A percentile compares a stretch with the other conserved stretches of the same genome.
phyloP scores from a whole-genome alignment of 2,113 vertebrate genomes.

The Lophura nycthemera region DNA sequence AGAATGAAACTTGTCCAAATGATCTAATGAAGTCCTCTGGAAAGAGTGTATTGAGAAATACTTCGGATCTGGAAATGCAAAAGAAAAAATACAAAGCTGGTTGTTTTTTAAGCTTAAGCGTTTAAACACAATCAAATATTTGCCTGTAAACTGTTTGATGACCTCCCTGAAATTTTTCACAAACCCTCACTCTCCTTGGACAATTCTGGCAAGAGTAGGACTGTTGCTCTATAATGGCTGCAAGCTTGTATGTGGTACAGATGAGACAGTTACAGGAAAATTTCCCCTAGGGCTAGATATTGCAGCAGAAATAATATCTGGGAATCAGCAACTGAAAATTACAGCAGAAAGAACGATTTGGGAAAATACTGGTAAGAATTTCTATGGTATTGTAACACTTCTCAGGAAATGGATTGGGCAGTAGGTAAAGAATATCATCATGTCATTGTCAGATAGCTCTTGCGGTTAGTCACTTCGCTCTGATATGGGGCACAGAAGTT shows the following conservation, averaged over 20 bases:
- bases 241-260: not conserved
- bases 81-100: not conserved
- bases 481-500: not conserved
- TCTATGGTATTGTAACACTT: not conserved
- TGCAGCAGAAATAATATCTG: not conserved
- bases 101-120: not conserved
- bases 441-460: not conserved
- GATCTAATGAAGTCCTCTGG: not conserved
- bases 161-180: not conserved
- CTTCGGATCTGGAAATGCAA: not conserved
- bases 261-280: not conserved
- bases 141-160: not conserved
- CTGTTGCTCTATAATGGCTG: not conserved
- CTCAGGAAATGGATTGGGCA: not conserved
- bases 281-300: not conserved
- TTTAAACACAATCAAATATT: not conserved
- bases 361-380: not conserved
- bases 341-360: not conserved
- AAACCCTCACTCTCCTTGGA: not conserved
- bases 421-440: not conserved
- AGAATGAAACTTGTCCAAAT: not conserved
- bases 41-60: not conserved
- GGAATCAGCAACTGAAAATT: not conserved
- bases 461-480: not conserved
- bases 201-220: not conserved